phyloP scores from a whole-genome alignment of 2,797 vertebrate genomes.

The Glossophaga mutica region DNA sequence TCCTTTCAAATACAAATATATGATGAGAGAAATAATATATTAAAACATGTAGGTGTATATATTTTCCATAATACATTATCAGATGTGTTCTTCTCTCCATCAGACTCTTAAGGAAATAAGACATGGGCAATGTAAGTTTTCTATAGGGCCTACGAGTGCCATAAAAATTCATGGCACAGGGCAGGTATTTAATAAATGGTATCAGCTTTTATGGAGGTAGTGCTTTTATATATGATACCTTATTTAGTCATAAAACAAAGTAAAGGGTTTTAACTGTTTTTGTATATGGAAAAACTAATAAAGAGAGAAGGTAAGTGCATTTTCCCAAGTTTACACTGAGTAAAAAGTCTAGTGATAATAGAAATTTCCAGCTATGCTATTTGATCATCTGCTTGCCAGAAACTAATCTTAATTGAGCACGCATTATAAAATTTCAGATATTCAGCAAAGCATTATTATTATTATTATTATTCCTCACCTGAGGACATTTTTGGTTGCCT shows the following conservation, averaged over 20 bases:
- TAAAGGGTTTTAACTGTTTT: neutral
- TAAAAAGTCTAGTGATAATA: neutral
- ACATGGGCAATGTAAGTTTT: neutral
- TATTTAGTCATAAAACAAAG: neutral
- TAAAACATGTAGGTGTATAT: neutral
- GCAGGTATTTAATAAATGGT: neutral
- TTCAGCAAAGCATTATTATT: neutral
- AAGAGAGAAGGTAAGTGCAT: neutral
- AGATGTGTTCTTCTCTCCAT: neutral
- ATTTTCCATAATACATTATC: neutral
- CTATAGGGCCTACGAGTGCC: neutral
- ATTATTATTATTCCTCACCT: neutral
- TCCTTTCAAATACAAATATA: neutral
- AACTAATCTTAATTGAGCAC: neutral
- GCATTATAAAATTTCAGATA: neutral
- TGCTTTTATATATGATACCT: neutral
- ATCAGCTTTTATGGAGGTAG: neutral
- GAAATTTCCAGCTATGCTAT: conserved; percentile 13
- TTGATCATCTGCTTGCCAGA: neutral
- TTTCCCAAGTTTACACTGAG: neutral
- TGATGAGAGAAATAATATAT: neutral
- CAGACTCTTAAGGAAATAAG: conserved; percentile 8
- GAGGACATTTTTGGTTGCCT: no score
- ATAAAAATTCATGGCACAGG: neutral
- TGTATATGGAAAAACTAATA: conserved; percentile 9